Evolutionary conservation across 2,888 invertebrate genomes (phyloP).

Genomic region (Opisthograptis luteolata): DNA sequence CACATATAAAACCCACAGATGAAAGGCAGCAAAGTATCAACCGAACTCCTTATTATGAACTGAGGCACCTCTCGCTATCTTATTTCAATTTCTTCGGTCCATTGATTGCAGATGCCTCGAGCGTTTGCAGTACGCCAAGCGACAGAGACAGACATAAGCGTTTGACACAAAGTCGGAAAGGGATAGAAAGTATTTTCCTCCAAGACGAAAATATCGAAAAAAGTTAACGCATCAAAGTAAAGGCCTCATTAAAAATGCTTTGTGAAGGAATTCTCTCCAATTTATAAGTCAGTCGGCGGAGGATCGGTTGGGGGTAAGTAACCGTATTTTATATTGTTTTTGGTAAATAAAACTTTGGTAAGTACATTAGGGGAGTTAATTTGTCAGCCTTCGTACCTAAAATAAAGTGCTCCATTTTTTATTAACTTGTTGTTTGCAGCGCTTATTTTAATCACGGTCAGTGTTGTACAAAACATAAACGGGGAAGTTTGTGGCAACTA

Average conservation of each 20-base stretch:
- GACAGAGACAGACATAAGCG: slow-evolving; percentile 54
- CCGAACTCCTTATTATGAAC: slow-evolving; percentile 67
- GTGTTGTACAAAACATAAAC: too few relatives aligned
- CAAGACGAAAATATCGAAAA: slow-evolving; percentile 79
- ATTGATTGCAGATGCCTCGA: slow-evolving; percentile 82
- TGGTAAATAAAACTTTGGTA: slow-evolving; percentile 56
- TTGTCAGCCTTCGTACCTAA: slow-evolving; percentile 24
- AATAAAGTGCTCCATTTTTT: slow-evolving; percentile 16
- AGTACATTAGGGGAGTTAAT: slow-evolving; percentile 32
- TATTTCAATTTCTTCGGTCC: slow-evolving; percentile 83
- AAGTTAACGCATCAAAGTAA: slow-evolving; percentile 81
- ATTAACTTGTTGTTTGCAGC: slow-evolving; percentile 19
- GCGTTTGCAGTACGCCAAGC: slow-evolving; percentile 64
- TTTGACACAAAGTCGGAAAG: slow-evolving; percentile 45
- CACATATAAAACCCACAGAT: slow-evolving; percentile 54
- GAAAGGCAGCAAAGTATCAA: slow-evolving; percentile 48
- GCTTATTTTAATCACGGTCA: neutral
- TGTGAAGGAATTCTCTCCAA: slow-evolving; percentile 76
- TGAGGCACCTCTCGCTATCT: slow-evolving; percentile 75
- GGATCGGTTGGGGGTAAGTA: slow-evolving; percentile 74
- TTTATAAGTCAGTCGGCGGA: slow-evolving; percentile 74
- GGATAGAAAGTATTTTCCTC: slow-evolving; percentile 65
- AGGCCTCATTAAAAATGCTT: slow-evolving; percentile 83
- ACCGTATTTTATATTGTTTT: slow-evolving; percentile 65
- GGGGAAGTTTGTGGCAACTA: too few relatives aligned